A percentile compares a stretch with the other conserved stretches of the same genome.
Conservation (phyloP, 2,113 vertebrate genomes). For the Coreoperca whiteheadi region DNA sequence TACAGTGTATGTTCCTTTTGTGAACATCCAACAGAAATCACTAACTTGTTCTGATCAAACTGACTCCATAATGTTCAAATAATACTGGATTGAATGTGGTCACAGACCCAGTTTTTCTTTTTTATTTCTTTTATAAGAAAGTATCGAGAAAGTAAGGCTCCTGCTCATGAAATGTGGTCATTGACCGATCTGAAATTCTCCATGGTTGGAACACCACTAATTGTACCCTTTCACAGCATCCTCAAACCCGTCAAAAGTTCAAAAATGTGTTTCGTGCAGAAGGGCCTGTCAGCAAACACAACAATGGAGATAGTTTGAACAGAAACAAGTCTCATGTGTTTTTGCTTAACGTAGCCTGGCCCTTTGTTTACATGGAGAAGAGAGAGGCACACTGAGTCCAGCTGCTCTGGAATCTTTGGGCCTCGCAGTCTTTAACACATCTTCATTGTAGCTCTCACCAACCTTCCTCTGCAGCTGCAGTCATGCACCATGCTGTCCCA, state of each 20-base stretch:
- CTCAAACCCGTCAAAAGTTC: slow-evolving; percentile 12
- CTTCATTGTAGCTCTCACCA: slow-evolving; percentile 40
- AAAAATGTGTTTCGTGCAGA: slow-evolving; percentile 44
- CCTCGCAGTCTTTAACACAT: slow-evolving; percentile 53
- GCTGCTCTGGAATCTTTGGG: slow-evolving; percentile 71
- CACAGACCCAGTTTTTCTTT: not conserved
- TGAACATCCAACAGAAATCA: not conserved
- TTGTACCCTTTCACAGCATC: slow-evolving; percentile 20
- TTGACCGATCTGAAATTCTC: slow-evolving; percentile 15
- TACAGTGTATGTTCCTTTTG: not conserved
- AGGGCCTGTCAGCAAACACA: slow-evolving; percentile 49
- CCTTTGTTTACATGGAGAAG: slow-evolving; percentile 65
- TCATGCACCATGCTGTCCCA: slow-evolving; percentile 30
- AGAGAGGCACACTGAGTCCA: slow-evolving; percentile 73
- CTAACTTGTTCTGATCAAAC: not conserved
- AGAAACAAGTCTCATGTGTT: slow-evolving; percentile 71
- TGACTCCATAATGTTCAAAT: not conserved
- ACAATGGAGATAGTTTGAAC: slow-evolving; percentile 49
- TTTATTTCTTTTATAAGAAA: not conserved
- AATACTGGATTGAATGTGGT: not conserved
- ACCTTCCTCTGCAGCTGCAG: slow-evolving; percentile 59
- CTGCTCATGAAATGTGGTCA: not conserved
- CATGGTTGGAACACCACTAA: slow-evolving; percentile 41
- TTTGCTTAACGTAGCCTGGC: slow-evolving; percentile 62
- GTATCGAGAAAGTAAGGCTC: not conserved